A percentile compares a stretch with the other conserved stretches of the same genome.
These are phyloP conservation scores for Bombus pascuorum DNA, from an alignment of 1,140 invertebrate species.

Conservation along the genomic window DNA sequence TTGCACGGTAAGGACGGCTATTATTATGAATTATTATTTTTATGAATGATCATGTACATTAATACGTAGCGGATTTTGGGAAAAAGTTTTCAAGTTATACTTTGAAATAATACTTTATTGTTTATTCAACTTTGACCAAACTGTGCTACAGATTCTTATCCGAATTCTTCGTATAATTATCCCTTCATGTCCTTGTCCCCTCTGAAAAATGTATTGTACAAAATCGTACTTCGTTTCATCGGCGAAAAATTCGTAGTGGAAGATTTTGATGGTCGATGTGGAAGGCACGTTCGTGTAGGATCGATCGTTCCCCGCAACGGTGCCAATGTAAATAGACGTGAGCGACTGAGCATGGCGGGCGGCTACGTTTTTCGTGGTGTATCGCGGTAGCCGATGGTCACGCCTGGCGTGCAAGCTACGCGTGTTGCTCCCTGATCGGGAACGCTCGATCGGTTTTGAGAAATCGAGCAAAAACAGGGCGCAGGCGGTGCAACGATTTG, in stretches of 20 bases:
- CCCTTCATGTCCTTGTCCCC: too few relatives aligned
- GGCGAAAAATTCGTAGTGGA: background rate
- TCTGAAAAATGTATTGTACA: too few relatives aligned
- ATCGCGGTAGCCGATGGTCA: slow-evolving; percentile 75
- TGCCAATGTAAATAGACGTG: slow-evolving; percentile 73
- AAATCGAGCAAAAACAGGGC: slow-evolving; percentile 66
- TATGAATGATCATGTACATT: too few relatives aligned
- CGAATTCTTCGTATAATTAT: too few relatives aligned
- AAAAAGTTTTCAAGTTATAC: too few relatives aligned
- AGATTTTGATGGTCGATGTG: slow-evolving; percentile 13
- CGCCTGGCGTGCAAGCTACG: slow-evolving; percentile 70
- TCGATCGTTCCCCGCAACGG: slow-evolving; percentile 45
- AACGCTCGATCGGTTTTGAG: slow-evolving; percentile 71
- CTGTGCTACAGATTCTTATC: too few relatives aligned
- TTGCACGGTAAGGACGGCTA: too few relatives aligned
- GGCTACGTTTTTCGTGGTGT: slow-evolving; percentile 72
- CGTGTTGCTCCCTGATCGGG: slow-evolving; percentile 68
- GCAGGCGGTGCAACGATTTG: slow-evolving; percentile 63
- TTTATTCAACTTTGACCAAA: too few relatives aligned
- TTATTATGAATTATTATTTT: too few relatives aligned
- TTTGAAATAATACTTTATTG: too few relatives aligned
- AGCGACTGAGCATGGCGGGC: slow-evolving; percentile 68
- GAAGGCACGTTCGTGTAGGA: slow-evolving; percentile 28
- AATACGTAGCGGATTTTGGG: too few relatives aligned
- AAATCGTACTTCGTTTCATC: background rate